Percentiles rank a stretch among this genome's conserved stretches.
Conservation (phyloP, 2,888 invertebrate species). For the Acleris emargana region DNA sequence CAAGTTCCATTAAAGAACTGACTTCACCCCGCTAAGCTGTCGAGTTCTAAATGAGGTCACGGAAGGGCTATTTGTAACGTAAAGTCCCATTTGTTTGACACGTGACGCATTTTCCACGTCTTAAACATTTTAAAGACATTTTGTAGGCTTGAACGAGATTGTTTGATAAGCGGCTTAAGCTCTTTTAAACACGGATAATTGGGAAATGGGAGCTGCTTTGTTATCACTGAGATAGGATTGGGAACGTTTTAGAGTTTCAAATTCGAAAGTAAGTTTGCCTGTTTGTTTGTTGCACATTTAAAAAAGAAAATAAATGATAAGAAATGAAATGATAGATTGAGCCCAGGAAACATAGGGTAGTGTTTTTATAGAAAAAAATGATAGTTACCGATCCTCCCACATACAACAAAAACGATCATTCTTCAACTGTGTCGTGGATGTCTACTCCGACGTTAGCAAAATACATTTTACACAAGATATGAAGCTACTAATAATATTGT, state of each 20-base stretch:
- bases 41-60: conserved; percentile 35
- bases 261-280: too few species aligned
- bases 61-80: conserved; percentile 35
- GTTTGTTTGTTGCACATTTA: too few species aligned
- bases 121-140: conserved; percentile 36
- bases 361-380: too few species aligned
- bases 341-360: too few species aligned
- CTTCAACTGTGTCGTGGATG: too few species aligned
- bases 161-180: conserved; percentile 30
- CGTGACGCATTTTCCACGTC: conserved; percentile 37
- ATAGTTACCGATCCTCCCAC: too few species aligned
- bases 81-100: conserved; percentile 38
- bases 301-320: too few species aligned
- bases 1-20: conserved; percentile 28
- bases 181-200: conserved; percentile 26
- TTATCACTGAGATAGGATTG: not conserved
- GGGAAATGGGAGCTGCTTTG: conserved; percentile 10
- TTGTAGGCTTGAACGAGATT: conserved; percentile 23
- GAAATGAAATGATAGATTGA: too few species aligned
- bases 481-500: too few species aligned
- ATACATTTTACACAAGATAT: too few species aligned
- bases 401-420: too few species aligned
- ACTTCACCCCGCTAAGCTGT: conserved; percentile 23
- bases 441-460: too few species aligned
- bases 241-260: not conserved